Evolutionary conservation across 2,113 vertebrate species (phyloP), one percentile per base, ranked within the genome.

Genomic region (Silurus meridionalis): DNA sequence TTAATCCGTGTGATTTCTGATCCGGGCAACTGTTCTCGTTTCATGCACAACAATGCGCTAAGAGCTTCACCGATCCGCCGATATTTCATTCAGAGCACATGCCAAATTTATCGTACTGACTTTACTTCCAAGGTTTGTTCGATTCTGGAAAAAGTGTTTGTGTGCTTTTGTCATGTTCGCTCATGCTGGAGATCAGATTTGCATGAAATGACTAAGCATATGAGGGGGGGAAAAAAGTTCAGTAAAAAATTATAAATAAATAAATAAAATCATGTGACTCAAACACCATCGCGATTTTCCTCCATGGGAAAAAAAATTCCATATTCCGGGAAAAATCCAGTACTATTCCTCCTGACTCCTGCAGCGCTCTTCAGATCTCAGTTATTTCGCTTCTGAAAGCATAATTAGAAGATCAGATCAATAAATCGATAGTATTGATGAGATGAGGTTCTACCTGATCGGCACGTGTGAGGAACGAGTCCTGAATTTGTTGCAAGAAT

Each of bases 1-100:
- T 90, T 87, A 82, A 90, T 87, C 60, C 64, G 69, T 83, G 72
- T 78, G 85, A 84, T 82, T 88, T 69, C 37, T 81, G 83, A 85
- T 85, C 77, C 52, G 63, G 58, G 57, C 75, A 58, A 75, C 52
- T 77, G 64, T 69, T 85, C 83, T 37, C 4, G 53, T 84, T 79
- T 85, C 79, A 84, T 55, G 67, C 80, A 60, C 83, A 83, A 78
- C 78, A 84, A 57, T 50, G 46, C 17, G 28, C 46, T 67, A 78
- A 82, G 79, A 37, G 50, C 74, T 67, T 46, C 25, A 80, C 78
- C 78, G 77, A 81, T 86, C 50, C 72, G 71, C 37, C 50, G 13
- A 78, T 69, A 83, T 48, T 80, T 61, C 28, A 28, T 46, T 61
- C 0, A n/a, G 74, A 28, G 17, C 23, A 61, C 78, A 80, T 37